Evolutionary conservation across 2,113 vertebrate species (phyloP).

Genomic region (Cyanoliseus patagonus): DNA sequence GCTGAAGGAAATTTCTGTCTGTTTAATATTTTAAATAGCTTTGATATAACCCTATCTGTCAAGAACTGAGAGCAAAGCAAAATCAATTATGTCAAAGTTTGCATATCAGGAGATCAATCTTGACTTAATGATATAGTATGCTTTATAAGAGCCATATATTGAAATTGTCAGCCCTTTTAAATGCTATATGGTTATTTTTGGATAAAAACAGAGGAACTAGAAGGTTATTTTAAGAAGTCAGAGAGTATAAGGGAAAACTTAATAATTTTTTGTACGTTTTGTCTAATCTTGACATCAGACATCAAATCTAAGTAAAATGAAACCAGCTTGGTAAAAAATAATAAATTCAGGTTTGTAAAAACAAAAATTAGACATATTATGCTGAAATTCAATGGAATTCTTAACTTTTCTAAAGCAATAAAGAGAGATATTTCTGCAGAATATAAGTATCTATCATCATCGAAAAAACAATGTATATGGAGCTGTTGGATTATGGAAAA

Average conservation of each 20-base stretch:
- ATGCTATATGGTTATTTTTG: neutral
- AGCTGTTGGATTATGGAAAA: neutral
- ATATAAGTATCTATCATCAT: neutral
- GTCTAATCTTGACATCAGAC: neutral
- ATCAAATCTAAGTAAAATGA: neutral
- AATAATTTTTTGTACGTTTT: neutral
- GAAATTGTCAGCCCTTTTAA: neutral
- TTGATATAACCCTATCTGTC: neutral
- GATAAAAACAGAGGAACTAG: neutral
- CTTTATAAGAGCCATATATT: neutral
- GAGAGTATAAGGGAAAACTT: neutral
- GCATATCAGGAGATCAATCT: neutral
- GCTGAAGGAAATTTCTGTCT: conserved; percentile 25
- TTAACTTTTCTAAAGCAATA: neutral
- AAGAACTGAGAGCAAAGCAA: neutral
- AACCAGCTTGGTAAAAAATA: neutral
- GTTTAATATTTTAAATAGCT: conserved; percentile 6
- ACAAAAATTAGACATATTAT: neutral
- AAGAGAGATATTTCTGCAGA: neutral
- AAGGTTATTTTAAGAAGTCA: neutral
- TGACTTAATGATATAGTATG: neutral
- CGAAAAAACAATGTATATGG: neutral
- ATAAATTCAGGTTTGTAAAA: neutral
- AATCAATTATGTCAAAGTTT: neutral
- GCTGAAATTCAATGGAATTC: neutral